Evolutionary conservation across 2,888 invertebrate species (phyloP).

Genomic region (Microplitis deprimator): DNA sequence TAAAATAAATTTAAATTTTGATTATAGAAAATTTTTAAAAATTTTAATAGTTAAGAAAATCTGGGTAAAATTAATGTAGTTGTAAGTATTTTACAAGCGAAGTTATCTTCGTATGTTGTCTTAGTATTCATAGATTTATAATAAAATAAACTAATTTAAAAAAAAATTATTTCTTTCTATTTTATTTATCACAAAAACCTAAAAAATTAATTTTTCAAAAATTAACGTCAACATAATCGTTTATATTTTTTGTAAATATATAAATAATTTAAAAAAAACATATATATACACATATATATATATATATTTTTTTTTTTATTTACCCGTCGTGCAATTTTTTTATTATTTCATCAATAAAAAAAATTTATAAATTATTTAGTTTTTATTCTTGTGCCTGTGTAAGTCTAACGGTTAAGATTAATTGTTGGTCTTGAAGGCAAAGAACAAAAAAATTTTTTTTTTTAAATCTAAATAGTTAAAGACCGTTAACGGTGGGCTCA

Average conservation of each 20-base stretch:
- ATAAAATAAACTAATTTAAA: slow-evolving; percentile 67
- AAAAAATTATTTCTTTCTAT: slow-evolving; percentile 33
- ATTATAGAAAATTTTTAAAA: background rate
- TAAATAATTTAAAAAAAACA: too few species aligned
- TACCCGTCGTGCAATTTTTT: too few species aligned
- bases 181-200: background rate
- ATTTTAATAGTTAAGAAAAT: slow-evolving; percentile 50
- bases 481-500: slow-evolving; percentile 64
- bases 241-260: too few species aligned
- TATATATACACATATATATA: too few species aligned
- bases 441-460: background rate
- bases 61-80: slow-evolving; percentile 60
- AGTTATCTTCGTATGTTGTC: slow-evolving; percentile 64
- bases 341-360: too few species aligned
- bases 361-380: too few species aligned
- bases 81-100: slow-evolving; percentile 65
- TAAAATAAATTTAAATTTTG: background rate
- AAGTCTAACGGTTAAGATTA: slow-evolving; percentile 65
- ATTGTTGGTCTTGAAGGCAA: slow-evolving; percentile 57
- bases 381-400: background rate
- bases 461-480: background rate
- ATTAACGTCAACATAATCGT: too few species aligned
- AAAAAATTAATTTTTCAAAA: background rate
- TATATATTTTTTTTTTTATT: too few species aligned
- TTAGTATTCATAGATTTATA: slow-evolving; percentile 69